Evolutionary conservation across 1,140 invertebrate species (phyloP), one percentile per base, ranked within the genome.

Genomic region (Pseudomyrmex concolor): DNA sequence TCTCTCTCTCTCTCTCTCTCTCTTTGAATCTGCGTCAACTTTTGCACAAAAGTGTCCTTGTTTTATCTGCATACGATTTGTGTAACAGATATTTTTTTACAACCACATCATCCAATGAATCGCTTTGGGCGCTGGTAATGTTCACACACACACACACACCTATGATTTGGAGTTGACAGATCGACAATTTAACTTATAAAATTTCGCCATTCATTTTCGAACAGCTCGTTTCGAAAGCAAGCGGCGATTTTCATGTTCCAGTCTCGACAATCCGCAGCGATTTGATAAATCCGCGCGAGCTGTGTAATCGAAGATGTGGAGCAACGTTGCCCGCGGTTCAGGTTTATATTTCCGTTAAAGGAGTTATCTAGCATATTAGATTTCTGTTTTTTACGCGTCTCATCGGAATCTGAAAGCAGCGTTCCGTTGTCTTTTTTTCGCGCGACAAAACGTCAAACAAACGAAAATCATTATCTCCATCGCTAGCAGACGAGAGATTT

Each of bases 331-430:
- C 60, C 60, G 19, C 34, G 12, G 50, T n/a, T 5, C 74, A 68
- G 74, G 45, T 80, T 62, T 72, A 59, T 86, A 25, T 51, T 13
- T 25, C 66, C 25, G 50, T 74, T 12, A 86, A 86, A 60, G 54
- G 59, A 51, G 2, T 3, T 25, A 64, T 73, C 86, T 45, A 80
- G 71, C 71, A 57, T 77, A 88, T 89, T 89, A 81, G 71, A 86
- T 88, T 86, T 81, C 66, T 86, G 84, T 84, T 63, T 63, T 34
- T 63, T 10, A 15, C 7, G 51, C 66, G 59, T 57, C 70, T 87
- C 80, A 10, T 50, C 25, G 25, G 3, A 25, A 25, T 4, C 25
- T 25, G 25, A 2, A 25, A 25, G 2, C 25, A 25, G 25, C 25
- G 25, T 3, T 25, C 2, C 22, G 22, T 25, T 25, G 22, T 2